Percentiles rank a stretch among this genome's conserved stretches.
These are phyloP conservation scores for Folsomia manolachei DNA, from an alignment of 2,888 invertebrate genomes.

Conservation along the genomic window DNA sequence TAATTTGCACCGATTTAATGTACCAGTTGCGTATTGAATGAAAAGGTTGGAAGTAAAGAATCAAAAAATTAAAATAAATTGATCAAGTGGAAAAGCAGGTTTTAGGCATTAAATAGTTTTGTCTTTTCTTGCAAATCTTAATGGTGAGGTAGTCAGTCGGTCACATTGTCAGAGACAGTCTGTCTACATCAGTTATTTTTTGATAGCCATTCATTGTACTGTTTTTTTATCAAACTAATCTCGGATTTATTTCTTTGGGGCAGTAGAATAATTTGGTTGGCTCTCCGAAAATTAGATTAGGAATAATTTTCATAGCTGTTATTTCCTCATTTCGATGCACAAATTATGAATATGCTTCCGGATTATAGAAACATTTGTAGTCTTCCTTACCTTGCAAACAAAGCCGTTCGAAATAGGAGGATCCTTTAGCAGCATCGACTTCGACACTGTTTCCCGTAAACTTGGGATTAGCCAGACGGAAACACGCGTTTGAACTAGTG, in stretches of 20 bases:
- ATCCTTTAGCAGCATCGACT: slow-evolving; percentile 42
- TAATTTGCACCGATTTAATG: too few species aligned
- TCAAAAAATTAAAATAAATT: neutral
- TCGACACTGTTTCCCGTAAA: slow-evolving; percentile 34
- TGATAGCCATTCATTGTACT: too few species aligned
- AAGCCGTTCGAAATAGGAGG: slow-evolving; percentile 47
- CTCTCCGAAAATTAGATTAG: too few species aligned
- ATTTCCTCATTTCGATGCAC: too few species aligned
- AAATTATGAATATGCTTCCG: too few species aligned
- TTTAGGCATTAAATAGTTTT: neutral
- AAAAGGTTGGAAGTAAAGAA: neutral
- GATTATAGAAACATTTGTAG: too few species aligned
- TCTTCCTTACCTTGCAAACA: slow-evolving; percentile 49
- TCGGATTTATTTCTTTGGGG: too few species aligned
- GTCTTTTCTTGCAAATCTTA: neutral
- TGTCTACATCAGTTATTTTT: too few species aligned
- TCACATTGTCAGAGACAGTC: neutral
- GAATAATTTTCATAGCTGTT: too few species aligned
- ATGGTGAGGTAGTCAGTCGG: neutral
- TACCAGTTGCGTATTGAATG: too few species aligned
- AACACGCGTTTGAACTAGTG: slow-evolving; percentile 38
- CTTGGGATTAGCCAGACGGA: slow-evolving; percentile 42
- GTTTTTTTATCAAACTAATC: too few species aligned
- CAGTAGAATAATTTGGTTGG: too few species aligned
- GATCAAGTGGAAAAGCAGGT: neutral